Conservation (phyloP, 2,113 vertebrate genomes). For the Piprites chloris region DNA sequence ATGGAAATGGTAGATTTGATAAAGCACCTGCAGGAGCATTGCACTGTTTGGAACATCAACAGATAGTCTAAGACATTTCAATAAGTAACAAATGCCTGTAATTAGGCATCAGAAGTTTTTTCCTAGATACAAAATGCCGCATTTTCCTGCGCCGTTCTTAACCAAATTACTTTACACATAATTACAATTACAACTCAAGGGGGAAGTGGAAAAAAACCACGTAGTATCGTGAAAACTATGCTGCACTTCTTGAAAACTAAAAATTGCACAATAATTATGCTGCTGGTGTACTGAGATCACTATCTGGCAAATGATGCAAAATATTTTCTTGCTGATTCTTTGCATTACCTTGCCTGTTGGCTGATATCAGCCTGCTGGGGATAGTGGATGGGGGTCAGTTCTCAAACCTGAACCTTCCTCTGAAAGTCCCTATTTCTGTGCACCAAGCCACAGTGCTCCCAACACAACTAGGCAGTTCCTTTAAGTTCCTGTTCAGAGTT, state of each 20-base stretch:
- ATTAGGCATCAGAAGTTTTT: neutral
- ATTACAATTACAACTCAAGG: neutral
- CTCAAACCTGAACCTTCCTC: neutral
- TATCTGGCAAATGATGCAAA: neutral
- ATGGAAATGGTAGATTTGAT: neutral
- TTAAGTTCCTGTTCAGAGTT: neutral
- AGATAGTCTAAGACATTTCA: neutral
- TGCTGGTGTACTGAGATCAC: neutral
- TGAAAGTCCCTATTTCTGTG: neutral
- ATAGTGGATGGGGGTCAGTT: neutral
- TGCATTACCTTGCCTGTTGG: neutral
- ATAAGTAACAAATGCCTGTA: neutral
- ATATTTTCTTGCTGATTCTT: neutral
- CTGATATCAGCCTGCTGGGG: neutral
- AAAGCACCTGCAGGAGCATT: neutral
- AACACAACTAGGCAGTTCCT: neutral
- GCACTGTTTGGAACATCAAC: neutral
- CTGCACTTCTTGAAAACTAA: neutral
- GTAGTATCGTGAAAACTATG: neutral
- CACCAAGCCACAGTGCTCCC: neutral
- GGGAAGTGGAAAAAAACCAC: rapidly evolving
- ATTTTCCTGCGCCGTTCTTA: neutral
- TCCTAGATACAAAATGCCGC: neutral
- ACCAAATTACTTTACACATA: neutral
- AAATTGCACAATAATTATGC: neutral